A percentile compares a stretch with the other conserved stretches of the same genome.
phyloP scores from a whole-genome alignment of 2,888 invertebrate genomes.

The Endomychus coccineus region DNA sequence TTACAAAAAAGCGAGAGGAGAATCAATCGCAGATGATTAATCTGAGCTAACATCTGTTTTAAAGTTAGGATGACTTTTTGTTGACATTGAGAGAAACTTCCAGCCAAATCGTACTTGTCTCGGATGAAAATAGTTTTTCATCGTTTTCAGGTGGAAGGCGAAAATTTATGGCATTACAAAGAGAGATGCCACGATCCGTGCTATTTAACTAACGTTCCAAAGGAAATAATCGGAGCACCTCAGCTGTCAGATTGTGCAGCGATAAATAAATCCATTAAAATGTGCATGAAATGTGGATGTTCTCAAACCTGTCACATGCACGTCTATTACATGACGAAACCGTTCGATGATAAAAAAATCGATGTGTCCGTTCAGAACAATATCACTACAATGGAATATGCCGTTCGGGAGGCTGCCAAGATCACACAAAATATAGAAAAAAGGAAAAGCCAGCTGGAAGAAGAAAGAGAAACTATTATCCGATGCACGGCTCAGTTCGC shows the following conservation, averaged over 20 bases:
- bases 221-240: conserved; percentile 33
- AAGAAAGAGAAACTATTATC: conserved; percentile 29
- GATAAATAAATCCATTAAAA: conserved; percentile 24
- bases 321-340: conserved; percentile 35
- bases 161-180: conserved; percentile 32
- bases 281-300: conserved; percentile 31
- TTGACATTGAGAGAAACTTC: too few relatives aligned
- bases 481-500: conserved; percentile 35
- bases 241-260: conserved; percentile 31
- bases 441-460: conserved; percentile 23
- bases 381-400: conserved; percentile 26
- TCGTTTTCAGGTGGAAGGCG: conserved; percentile 21
- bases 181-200: conserved; percentile 37
- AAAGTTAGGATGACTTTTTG: too few relatives aligned
- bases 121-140: not conserved
- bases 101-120: too few relatives aligned
- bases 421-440: conserved; percentile 23
- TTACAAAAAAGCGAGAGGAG: too few relatives aligned
- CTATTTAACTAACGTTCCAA: conserved; percentile 30
- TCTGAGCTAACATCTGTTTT: too few relatives aligned
- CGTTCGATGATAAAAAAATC: conserved; percentile 25
- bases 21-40: too few relatives aligned
- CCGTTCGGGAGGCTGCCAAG: conserved; percentile 20
- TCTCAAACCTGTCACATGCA: conserved; percentile 35
- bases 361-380: conserved; percentile 25